phyloP scores from a whole-genome alignment of 2,113 vertebrate genomes.

The Rhea americana region DNA sequence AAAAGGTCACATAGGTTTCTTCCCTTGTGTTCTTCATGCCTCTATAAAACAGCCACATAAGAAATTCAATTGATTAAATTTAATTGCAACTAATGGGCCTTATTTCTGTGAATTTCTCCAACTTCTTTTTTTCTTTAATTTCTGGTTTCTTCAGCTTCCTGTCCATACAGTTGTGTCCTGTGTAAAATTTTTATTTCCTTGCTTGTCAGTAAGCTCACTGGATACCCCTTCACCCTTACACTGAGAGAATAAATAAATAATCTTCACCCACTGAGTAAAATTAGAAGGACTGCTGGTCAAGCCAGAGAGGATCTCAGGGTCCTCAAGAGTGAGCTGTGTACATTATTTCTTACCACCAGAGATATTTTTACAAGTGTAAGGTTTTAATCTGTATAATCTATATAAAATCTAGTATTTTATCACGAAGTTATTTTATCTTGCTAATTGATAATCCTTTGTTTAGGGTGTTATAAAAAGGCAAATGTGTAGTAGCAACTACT shows the following conservation, averaged over 20 bases:
- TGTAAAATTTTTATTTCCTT: not conserved
- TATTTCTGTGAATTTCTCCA: not conserved
- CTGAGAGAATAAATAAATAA: not conserved
- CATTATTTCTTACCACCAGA: not conserved
- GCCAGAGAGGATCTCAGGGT: not conserved
- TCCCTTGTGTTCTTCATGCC: not conserved
- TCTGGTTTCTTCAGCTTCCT: not conserved
- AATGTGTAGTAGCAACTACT: constrained; percentile 44
- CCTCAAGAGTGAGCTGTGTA: not conserved
- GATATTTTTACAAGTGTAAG: not conserved
- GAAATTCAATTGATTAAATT: not conserved
- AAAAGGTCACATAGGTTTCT: not conserved
- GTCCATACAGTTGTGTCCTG: not conserved
- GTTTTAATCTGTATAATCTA: not conserved
- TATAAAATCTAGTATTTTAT: not conserved
- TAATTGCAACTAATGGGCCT: not conserved
- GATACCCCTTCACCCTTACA: not conserved
- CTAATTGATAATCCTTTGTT: constrained; percentile 38
- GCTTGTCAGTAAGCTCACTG: not conserved
- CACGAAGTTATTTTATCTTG: constrained; percentile 2
- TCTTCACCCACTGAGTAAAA: not conserved
- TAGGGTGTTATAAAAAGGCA: constrained; percentile 12
- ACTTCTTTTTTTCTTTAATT: not conserved
- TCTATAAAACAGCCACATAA: not conserved
- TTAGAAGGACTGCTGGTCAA: not conserved